Base-by-base conservation (phyloP, 2,113 vertebrate genomes). In the Phyllostomus hastatus region DNA sequence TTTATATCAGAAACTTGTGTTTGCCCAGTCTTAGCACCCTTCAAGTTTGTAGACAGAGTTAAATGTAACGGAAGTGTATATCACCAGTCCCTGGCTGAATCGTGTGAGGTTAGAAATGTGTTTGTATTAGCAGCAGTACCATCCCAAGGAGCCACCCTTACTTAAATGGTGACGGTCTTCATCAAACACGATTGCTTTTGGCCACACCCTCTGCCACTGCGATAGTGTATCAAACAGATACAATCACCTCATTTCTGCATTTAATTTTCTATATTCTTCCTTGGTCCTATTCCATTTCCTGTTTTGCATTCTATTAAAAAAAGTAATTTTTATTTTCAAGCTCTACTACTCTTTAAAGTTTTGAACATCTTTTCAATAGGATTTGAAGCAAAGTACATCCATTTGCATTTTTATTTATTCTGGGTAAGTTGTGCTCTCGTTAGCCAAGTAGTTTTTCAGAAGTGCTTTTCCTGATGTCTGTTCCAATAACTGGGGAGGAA, bases 321-420 rank as follows among this genome's bases (percentile, higher is more conserved):
- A 50, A 22, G 19, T 11, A 38, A 50, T 48, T 88, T 90, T 92
- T 46, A 88, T 50, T 61, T 93, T 87, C 52, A 73, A 73, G 26
- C 33, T 78, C 54, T 48, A 87, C 31, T 86, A 76, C 19, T 76
- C n/a, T 94, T 84, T 43, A 91, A 82, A 22, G 54, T 89, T 79
- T 88, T 89, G 24, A 88, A 87, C 5, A 19, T 88, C 0, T 35
- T 87, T 92, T 94, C 80, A 89, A 46, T 67, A 70, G 41, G 7
- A 83, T 91, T 85, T 75, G 31, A 82, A 52, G 22, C 41, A 88
- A 94, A 96, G 52, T 59, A 76, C 31, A 95, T 95, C 43, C 59
- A 88, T 93, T 93, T 81, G 41, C 66, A 94, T 81, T 94, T 95
- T 94, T 94, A 78, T 96, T 88, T 94, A 69, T 92, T 69, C 90